Evolutionary conservation across 2,797 vertebrate genomes (phyloP).

Genomic region (Neosilurus hyrtlii): DNA sequence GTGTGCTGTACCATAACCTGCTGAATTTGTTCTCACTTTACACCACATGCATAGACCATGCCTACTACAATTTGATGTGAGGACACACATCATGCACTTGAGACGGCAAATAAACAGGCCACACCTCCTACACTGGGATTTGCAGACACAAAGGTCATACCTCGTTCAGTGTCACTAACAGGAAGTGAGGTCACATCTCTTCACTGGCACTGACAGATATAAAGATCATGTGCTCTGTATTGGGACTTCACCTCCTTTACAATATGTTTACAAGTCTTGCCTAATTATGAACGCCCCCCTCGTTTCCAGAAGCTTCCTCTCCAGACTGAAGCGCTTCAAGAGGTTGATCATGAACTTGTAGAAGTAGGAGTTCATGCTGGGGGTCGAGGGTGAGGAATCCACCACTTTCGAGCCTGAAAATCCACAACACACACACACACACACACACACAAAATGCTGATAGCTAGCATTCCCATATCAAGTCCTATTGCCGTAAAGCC

Average conservation of each 20-base stretch:
- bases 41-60: too few species aligned
- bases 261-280: conserved; percentile 59
- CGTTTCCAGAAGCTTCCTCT: conserved; percentile 89
- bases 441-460: neutral
- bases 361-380: conserved; percentile 99
- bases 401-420: conserved; percentile 72
- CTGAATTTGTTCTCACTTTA: too few species aligned
- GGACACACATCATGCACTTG: neutral
- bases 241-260: neutral
- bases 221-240: too few species aligned
- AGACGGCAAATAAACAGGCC: neutral
- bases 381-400: conserved; percentile 89
- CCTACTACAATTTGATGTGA: too few species aligned
- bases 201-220: neutral
- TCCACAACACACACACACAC: neutral
- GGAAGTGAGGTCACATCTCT: too few species aligned
- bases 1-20: too few species aligned
- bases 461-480: neutral
- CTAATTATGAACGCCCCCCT: conserved; percentile 95
- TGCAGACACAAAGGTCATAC: neutral
- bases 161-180: neutral
- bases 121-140: neutral
- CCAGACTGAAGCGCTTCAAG: conserved; percentile 90
- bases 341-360: conserved; percentile 99
- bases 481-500: neutral